A percentile compares a stretch with the other conserved stretches of the same genome.
These are phyloP conservation scores for Microchirus variegatus DNA, from an alignment of 2,797 vertebrate genomes.

Conservation along the genomic window DNA sequence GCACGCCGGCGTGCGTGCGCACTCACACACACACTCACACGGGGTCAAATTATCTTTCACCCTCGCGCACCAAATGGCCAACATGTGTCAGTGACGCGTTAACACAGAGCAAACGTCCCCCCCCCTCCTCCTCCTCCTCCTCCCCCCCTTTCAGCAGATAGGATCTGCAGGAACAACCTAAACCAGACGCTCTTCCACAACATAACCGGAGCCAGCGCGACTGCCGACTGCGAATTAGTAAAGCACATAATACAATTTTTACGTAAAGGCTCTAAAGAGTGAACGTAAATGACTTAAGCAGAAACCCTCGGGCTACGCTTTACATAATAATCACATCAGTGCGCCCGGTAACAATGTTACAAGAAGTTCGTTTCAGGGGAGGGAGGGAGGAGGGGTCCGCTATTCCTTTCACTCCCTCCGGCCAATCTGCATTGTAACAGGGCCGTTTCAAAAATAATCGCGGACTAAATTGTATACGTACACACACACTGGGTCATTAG, in stretches of 20 bases:
- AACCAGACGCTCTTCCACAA: conserved; percentile 34
- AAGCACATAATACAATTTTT: conserved; percentile 43
- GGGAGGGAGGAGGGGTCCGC: neutral
- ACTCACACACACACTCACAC: conserved; percentile 16
- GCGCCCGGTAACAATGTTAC: conserved; percentile 51
- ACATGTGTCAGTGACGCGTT: conserved; percentile 52
- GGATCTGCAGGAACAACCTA: conserved; percentile 4
- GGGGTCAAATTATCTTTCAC: conserved; percentile 49
- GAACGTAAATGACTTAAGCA: conserved; percentile 23
- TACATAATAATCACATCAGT: conserved; percentile 52
- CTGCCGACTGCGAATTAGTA: conserved; percentile 46
- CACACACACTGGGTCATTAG: neutral
- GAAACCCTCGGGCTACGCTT: conserved; percentile 34
- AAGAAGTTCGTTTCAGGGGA: conserved; percentile 54
- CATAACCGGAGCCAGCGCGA: conserved; percentile 47
- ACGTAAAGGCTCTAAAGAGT: conserved; percentile 27
- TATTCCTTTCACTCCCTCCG: conserved; percentile 24
- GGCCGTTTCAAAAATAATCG: conserved; percentile 6
- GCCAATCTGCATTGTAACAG: conserved; percentile 28
- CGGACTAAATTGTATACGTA: neutral
- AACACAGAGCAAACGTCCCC: conserved; percentile 11
- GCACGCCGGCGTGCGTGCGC: conserved; percentile 26
- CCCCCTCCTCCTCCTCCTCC: too few relatives aligned
- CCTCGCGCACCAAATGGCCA: conserved; percentile 65
- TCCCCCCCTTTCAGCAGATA: neutral